Evolutionary conservation across 2,888 invertebrate species (phyloP).

Genomic region (Drosophila paracracens): DNA sequence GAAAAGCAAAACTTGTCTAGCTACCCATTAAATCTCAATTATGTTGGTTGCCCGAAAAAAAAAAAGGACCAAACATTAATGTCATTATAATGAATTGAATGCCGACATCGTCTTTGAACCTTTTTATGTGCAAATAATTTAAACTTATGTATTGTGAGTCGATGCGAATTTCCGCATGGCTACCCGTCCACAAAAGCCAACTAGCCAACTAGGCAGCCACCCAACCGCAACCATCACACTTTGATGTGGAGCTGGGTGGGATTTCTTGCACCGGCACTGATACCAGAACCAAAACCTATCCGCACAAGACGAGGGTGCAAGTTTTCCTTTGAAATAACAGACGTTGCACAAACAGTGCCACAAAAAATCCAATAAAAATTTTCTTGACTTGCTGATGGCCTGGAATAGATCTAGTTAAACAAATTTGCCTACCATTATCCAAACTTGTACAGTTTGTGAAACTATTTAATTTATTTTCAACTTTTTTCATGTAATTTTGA

Average conservation of each 20-base stretch:
- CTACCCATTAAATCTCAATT: constrained; percentile 75
- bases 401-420: not conserved
- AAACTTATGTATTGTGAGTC: constrained; percentile 60
- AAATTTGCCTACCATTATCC: not conserved
- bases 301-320: constrained; percentile 52
- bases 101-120: constrained; percentile 68
- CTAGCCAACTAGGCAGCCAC: constrained; percentile 29
- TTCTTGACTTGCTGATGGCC: constrained; percentile 10
- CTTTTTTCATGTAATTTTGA: not conserved
- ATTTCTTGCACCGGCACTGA: not conserved
- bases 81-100: constrained; percentile 76
- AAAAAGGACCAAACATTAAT: constrained; percentile 62
- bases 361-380: not conserved
- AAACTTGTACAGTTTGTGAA: not conserved
- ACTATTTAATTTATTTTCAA: not conserved
- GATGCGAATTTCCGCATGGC: constrained; percentile 60
- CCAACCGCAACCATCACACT: constrained; percentile 14
- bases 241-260: not conserved
- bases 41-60: constrained; percentile 34
- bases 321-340: constrained; percentile 69
- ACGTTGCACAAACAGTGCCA: constrained; percentile 40
- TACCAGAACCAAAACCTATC: constrained; percentile 7
- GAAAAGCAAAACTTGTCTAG: constrained; percentile 35
- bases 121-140: constrained; percentile 71
- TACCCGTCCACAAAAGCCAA: constrained; percentile 48